Evolutionary conservation across 2,797 vertebrate genomes (phyloP).

Genomic region (Myoxocephalus aenaeus): DNA sequence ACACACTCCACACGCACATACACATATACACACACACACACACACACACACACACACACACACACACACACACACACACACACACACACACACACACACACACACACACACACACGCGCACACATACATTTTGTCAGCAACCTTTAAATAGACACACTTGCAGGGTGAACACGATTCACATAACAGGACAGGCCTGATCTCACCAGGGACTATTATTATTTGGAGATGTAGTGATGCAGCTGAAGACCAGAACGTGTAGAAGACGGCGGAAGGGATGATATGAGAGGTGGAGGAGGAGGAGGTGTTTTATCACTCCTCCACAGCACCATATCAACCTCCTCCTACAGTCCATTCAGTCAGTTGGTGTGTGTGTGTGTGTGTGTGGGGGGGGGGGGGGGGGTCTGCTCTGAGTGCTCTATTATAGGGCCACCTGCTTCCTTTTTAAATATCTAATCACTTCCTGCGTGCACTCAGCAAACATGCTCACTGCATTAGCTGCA

Average conservation of each 20-base stretch:
- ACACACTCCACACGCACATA: neutral
- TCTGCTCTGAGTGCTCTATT: conserved; percentile 58
- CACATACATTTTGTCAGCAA: neutral
- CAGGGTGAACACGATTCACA: neutral
- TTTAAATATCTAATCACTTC: conserved; percentile 78
- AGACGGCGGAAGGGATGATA: neutral
- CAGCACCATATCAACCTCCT: conserved; percentile 28
- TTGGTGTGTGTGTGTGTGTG: conserved; percentile 14
- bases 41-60: neutral
- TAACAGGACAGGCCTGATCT: conserved; percentile 24
- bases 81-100: neutral
- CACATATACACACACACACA: neutral
- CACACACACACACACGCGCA: neutral
- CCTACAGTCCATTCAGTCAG: conserved; percentile 20
- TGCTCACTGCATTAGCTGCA: conserved; percentile 54
- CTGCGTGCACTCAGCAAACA: conserved; percentile 63
- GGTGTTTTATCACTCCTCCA: conserved; percentile 57
- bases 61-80: neutral
- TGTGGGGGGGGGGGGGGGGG: neutral
- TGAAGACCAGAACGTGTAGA: conserved; percentile 18
- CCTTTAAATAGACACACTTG: neutral
- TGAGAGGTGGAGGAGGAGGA: conserved; percentile 29
- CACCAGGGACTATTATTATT: conserved; percentile 37
- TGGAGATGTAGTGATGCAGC: conserved; percentile 51
- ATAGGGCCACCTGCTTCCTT: conserved; percentile 64